Conservation (phyloP, 2,797 vertebrate genomes). For the Helicolenus hilgendorfi region DNA sequence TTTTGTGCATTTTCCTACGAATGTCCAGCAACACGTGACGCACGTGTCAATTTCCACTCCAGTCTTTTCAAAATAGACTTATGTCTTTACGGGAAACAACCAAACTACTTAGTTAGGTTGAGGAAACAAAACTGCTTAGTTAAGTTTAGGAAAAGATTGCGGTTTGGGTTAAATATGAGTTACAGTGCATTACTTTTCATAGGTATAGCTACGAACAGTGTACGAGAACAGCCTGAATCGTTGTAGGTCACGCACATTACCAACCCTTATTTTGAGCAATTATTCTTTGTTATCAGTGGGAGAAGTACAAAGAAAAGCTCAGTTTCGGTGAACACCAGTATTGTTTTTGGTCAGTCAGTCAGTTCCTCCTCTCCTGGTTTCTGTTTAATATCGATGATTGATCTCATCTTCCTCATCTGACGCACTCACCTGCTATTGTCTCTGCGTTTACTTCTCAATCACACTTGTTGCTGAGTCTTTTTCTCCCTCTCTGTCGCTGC, state of each 20-base stretch:
- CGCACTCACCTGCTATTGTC: neutral
- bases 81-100: too few relatives aligned
- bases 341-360: neutral
- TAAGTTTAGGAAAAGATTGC: too few relatives aligned
- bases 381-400: neutral
- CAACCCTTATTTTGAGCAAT: neutral
- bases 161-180: too few relatives aligned
- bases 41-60: too few relatives aligned
- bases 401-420: constrained; percentile 27
- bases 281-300: neutral
- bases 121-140: too few relatives aligned
- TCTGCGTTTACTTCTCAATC: neutral
- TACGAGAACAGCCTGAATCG: too few relatives aligned
- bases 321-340: neutral
- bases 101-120: too few relatives aligned
- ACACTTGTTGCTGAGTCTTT: constrained; percentile 15
- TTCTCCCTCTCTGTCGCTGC: neutral
- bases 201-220: too few relatives aligned
- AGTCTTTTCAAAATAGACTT: too few relatives aligned
- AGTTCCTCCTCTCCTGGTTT: constrained; percentile 14
- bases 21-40: too few relatives aligned
- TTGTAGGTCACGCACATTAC: neutral
- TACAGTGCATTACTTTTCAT: too few relatives aligned
- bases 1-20: too few relatives aligned
- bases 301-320: neutral